phyloP scores from a whole-genome alignment of 2,797 vertebrate species.

The Scarus forsteni region DNA sequence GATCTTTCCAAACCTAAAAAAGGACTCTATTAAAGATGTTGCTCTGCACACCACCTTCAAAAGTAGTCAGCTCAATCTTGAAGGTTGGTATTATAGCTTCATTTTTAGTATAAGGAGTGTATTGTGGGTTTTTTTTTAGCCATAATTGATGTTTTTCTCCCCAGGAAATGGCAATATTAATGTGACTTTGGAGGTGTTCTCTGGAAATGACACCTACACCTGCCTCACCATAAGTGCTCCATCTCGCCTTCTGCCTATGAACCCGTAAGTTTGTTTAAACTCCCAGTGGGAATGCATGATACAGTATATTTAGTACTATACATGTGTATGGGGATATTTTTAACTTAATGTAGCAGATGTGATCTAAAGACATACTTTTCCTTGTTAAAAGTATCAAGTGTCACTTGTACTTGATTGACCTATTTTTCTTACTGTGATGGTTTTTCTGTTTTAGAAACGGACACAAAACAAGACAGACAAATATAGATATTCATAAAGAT shows the following conservation, averaged over 20 bases:
- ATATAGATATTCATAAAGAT: no score
- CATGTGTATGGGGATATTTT: no score
- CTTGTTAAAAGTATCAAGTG: no score
- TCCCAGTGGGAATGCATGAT: background rate
- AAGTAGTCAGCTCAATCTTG: conserved; percentile 77
- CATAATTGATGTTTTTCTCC: conserved; percentile 13
- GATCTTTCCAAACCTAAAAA: conserved; percentile 40
- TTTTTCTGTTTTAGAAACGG: no score
- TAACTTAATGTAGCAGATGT: no score
- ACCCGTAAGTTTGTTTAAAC: conserved; percentile 70
- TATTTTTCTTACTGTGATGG: no score
- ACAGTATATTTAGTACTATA: no score
- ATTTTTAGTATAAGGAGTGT: conserved; percentile 1
- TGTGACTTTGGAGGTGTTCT: conserved; percentile 58
- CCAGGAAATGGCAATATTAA: conserved; percentile 61
- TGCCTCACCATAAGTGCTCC: conserved; percentile 82
- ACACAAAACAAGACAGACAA: no score
- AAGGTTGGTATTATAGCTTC: conserved; percentile 67
- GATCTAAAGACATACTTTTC: no score
- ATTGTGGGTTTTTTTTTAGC: background rate
- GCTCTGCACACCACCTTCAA: conserved; percentile 60
- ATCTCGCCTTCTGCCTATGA: conserved; percentile 72
- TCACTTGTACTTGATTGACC: no score
- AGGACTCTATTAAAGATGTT: conserved; percentile 43
- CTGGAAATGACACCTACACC: conserved; percentile 68